These are phyloP conservation scores for Erpobdella octoculata DNA, from an alignment of 2,888 invertebrate genomes.

Conservation along the genomic window DNA sequence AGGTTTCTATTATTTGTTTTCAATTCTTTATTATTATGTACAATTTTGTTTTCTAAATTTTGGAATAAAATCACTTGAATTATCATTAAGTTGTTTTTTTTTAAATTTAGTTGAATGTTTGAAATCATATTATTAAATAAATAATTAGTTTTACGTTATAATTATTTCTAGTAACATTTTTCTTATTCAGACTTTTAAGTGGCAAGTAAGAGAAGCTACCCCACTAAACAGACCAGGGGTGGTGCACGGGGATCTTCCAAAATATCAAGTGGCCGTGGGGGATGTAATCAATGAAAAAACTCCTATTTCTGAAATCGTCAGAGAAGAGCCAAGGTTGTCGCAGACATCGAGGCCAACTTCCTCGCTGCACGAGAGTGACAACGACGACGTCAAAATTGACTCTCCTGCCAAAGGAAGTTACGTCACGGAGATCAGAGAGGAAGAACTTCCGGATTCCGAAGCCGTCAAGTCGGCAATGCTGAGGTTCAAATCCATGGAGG, in stretches of 20 bases:
- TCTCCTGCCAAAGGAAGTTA: slow-evolving; percentile 18
- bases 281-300: slow-evolving; percentile 24
- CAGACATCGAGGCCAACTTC: background rate
- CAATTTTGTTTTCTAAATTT: background rate
- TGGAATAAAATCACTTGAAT: too few species aligned
- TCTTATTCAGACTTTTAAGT: slow-evolving; percentile 35
- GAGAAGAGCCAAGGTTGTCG: background rate
- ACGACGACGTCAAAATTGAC: background rate
- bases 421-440: slow-evolving; percentile 20
- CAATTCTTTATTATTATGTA: background rate
- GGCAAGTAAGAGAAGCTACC: slow-evolving; percentile 35
- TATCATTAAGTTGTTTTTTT: too few species aligned
- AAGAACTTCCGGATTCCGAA: slow-evolving; percentile 21
- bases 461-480: slow-evolving; percentile 23
- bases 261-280: slow-evolving; percentile 13
- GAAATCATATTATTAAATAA: too few species aligned
- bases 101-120: too few species aligned
- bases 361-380: background rate
- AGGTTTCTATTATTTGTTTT: background rate
- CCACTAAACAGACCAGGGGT: slow-evolving; percentile 28
- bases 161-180: background rate
- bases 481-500: slow-evolving; percentile 38
- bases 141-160: background rate
- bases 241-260: slow-evolving; percentile 31
- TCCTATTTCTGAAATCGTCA: slow-evolving; percentile 14